These are phyloP conservation scores for Caenorhabditis doughertyi DNA, from an alignment of 2,888 invertebrate genomes.

Conservation along the genomic window DNA sequence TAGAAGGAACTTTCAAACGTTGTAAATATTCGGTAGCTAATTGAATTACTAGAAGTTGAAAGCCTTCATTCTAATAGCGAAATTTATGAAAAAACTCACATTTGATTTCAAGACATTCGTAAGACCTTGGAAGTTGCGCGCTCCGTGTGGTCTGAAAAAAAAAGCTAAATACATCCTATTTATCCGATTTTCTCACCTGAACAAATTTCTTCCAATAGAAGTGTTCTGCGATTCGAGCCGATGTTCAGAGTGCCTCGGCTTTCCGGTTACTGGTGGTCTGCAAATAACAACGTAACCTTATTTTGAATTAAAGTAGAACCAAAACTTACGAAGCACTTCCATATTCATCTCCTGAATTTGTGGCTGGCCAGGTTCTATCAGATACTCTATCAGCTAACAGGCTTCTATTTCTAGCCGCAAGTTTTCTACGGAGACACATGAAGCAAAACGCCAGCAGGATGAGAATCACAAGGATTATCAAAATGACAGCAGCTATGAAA, in stretches of 20 bases:
- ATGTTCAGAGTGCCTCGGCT: background rate
- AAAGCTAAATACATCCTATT: background rate
- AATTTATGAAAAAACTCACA: constrained; percentile 23
- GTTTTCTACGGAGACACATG: constrained; percentile 16
- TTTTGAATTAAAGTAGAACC: background rate
- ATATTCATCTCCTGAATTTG: constrained; percentile 30
- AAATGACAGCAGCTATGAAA: constrained; percentile 31
- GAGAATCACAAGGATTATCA: constrained; percentile 15
- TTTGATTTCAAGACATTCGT: constrained; percentile 1
- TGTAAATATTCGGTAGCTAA: too few species aligned
- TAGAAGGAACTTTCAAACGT: too few species aligned
- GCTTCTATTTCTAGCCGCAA: constrained; percentile 19
- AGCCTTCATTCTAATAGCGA: too few species aligned
- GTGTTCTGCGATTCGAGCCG: background rate
- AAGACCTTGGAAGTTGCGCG: background rate
- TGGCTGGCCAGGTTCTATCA: constrained; percentile 32
- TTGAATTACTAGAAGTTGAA: too few species aligned
- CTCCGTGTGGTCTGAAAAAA: constrained; percentile 6
- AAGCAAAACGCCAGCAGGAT: constrained; percentile 20
- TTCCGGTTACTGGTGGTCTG: constrained; percentile 1
- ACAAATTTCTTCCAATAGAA: constrained; percentile 8
- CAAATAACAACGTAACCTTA: background rate
- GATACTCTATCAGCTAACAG: constrained; percentile 39
- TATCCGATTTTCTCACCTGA: background rate
- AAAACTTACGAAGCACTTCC: constrained; percentile 19